Base-by-base conservation (phyloP, 2,797 vertebrate genomes). In the Neosalanx taihuensis region DNA sequence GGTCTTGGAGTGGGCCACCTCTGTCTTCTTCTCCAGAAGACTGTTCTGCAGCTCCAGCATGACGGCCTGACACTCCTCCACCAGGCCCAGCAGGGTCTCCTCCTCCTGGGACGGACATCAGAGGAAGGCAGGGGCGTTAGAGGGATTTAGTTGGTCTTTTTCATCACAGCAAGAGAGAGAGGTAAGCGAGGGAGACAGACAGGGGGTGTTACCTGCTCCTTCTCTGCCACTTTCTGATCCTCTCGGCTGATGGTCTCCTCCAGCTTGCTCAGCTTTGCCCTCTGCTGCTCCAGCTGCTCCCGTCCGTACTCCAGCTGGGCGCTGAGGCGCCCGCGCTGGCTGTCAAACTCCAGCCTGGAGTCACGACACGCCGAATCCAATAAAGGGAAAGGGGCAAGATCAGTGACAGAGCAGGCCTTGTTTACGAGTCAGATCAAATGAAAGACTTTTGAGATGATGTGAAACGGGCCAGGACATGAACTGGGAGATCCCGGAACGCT, bases 321-420 rank as follows among this genome's bases (percentile, higher is more conserved):
- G 1, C 81, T 92, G 64, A 99, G 84, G 13, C 90, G 89, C 17
- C 89, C 92, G 58, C 85, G 89, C 74, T 97, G 97, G 80, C 85
- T 94, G 84, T 98, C 95, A 92, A 97, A 98, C 83, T 97, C 94
- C 78, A 97, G 86, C 73, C 98, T 99, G 84, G 63, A 66, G 3
- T 10, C 37, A 41, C 37, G 37, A 29, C 1, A 81, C 3, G 58
- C 15, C 37, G 3, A 13, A 62, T 23, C 49, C 23, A 49, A 33
- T 6, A 67, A 46, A n/a, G 49, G 37, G 17, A 57, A 6, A 26
- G 23, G 23, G 31, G 35, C n/a, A 17, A 59, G 59, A 29, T 23
- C 18, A 73, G 29, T 3, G 46, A 10, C 23, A 53, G 35, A 37
- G 9, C 63, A 26, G n/a, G 2, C 30, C 37, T 41, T 41, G 37